phyloP scores from a whole-genome alignment of 2,888 invertebrate genomes.

The Hypomecis atomaria region DNA sequence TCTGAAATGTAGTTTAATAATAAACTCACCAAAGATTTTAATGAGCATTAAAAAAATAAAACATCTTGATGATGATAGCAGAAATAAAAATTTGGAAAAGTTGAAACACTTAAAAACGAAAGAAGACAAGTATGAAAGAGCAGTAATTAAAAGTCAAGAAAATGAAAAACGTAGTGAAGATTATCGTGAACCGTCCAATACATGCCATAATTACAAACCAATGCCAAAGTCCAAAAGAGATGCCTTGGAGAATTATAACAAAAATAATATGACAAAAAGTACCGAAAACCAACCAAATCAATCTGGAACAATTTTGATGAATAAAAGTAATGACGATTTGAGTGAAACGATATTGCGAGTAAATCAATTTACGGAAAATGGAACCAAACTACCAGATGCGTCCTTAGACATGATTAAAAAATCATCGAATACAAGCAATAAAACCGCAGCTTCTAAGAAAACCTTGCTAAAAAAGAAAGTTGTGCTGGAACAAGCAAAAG shows the following conservation, averaged over 20 bases:
- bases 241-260: background rate
- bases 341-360: background rate
- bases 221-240: constrained; percentile 26
- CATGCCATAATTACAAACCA: constrained; percentile 2
- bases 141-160: constrained; percentile 1
- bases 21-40: background rate
- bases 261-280: background rate
- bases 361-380: constrained; percentile 22
- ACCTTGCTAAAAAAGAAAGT: background rate
- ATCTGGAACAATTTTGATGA: background rate
- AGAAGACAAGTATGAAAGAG: background rate
- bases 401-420: background rate
- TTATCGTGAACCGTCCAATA: background rate
- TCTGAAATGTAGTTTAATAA: constrained; percentile 11
- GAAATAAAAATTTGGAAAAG: background rate
- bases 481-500: background rate
- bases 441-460: constrained; percentile 3
- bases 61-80: too few relatives aligned
- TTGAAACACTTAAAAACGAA: background rate
- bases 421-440: background rate
- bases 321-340: background rate
- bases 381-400: constrained; percentile 5
- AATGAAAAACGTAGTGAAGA: background rate
- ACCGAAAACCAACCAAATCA: background rate
- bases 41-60: constrained; percentile 4